Evolutionary conservation across 2,888 invertebrate genomes (phyloP), one percentile per base, ranked within the genome.

Genomic region (Ischnus inquisitorius): DNA sequence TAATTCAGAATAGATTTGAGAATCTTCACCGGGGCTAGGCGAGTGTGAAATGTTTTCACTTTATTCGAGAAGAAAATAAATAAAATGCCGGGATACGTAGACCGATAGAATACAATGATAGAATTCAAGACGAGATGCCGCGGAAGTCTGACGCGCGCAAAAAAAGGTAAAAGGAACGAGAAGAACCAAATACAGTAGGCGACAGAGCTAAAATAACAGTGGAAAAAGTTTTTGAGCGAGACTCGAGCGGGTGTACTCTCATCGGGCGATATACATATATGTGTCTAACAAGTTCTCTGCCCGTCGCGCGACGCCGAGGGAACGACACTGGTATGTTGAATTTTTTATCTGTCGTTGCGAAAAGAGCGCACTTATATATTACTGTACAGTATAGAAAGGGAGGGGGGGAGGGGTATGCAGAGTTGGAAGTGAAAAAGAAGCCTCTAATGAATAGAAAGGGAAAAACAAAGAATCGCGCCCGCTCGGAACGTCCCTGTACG

Each of bases 191-290:
- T 19, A 69, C 16, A 12, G 69, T 8, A n/a, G 19, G 43, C 43
- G 46, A 64, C 10, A 19, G 48, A 41, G 64, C 8, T 54, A 54
- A 54, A 54, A 54, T 54, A 54, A 41, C 22, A 22, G 34, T 68
- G 60, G 64, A 39, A n/a, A 79, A 79, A 83, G 79, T 83, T 83
- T 79, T 79, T 68, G 76, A 81, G 62, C 76, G 65, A 62, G 62
- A 41, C 78, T 71, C 48, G 81, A 68, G 81, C 46, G 62, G 74
- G 76, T 62, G 75, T 54, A 14, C 60, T 78, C 65, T 64, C 69
- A 41, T 82, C 46, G 57, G 54, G 41, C 41, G 57, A 34, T 62
- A 34, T 25, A 68, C 39, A 64, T 64, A 64, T n/a, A n/a, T n/a
- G n/a, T n/a, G n/a, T 34, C 39, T 54, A 54, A 14, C 69, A 14